Evolutionary conservation across 1,140 invertebrate genomes (phyloP).

Genomic region (Anoplolepis gracilipes): DNA sequence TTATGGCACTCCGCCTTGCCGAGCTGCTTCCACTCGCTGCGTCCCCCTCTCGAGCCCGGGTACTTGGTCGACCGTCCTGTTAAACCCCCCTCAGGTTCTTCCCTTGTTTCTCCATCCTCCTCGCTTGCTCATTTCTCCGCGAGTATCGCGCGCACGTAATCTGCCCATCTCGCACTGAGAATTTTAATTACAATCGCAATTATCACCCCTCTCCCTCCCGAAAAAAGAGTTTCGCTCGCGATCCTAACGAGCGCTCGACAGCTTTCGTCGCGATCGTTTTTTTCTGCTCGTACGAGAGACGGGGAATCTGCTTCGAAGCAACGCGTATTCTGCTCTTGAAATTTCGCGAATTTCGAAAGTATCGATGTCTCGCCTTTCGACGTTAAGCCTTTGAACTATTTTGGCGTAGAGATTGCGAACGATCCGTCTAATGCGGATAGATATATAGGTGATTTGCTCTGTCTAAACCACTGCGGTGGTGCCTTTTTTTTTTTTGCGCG

Average conservation of each 20-base stretch:
- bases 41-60: slow-evolving; percentile 34
- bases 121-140: slow-evolving; percentile 72
- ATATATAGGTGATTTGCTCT: slow-evolving; percentile 17
- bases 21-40: slow-evolving; percentile 54
- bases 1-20: slow-evolving; percentile 81
- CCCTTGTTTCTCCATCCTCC: slow-evolving; percentile 36
- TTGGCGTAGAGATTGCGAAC: too few relatives aligned
- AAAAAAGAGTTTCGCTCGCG: slow-evolving; percentile 75
- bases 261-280: slow-evolving; percentile 48
- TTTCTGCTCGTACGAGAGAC: slow-evolving; percentile 31
- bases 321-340: too few relatives aligned
- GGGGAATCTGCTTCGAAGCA: background rate
- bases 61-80: slow-evolving; percentile 49
- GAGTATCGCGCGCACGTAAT: slow-evolving; percentile 38
- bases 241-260: slow-evolving; percentile 77
- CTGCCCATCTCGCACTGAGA: slow-evolving; percentile 77
- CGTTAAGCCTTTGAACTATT: too few relatives aligned
- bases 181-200: slow-evolving; percentile 85
- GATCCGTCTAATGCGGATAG: background rate
- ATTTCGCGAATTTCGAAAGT: too few relatives aligned
- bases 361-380: too few relatives aligned
- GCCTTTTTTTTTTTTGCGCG: slow-evolving; percentile 21
- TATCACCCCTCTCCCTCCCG: slow-evolving; percentile 66
- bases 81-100: slow-evolving; percentile 50
- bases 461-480: background rate